These are phyloP conservation scores for Brienomyrus longianalis DNA, from an alignment of 2,113 vertebrate genomes.

Conservation along the genomic window DNA sequence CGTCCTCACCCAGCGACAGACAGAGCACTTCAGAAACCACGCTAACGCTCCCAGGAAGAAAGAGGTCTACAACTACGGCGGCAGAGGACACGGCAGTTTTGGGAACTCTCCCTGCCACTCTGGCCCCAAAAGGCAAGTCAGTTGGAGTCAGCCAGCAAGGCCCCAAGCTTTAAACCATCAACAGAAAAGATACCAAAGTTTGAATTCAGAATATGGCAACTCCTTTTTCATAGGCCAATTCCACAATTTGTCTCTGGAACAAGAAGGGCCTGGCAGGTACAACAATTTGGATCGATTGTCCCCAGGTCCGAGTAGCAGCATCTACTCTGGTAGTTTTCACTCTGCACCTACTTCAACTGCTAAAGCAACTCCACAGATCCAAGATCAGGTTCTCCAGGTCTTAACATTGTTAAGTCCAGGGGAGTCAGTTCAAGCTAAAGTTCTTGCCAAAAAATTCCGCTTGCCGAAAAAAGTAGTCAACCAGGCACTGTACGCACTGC, in stretches of 20 bases:
- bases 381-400: constrained; percentile 42
- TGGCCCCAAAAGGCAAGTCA: constrained; percentile 20
- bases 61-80: constrained; percentile 24
- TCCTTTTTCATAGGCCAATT: constrained; percentile 38
- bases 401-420: constrained; percentile 54
- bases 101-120: constrained; percentile 13
- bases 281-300: constrained; percentile 28
- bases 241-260: constrained; percentile 41
- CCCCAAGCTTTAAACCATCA: constrained; percentile 26
- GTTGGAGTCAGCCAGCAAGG: constrained; percentile 28
- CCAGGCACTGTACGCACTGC: constrained; percentile 65
- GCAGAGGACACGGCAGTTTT: constrained; percentile 13
- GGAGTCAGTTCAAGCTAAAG: constrained; percentile 51
- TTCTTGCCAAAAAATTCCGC: constrained; percentile 54
- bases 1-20: background rate
- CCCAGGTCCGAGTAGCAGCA: constrained; percentile 13
- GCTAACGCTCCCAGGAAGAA: constrained; percentile 31
- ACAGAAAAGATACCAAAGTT: constrained; percentile 26
- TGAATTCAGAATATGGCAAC: constrained; percentile 12
- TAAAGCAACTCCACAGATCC: constrained; percentile 41
- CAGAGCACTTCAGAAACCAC: background rate
- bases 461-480: constrained; percentile 73
- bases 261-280: constrained; percentile 21
- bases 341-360: constrained; percentile 23
- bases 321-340: background rate